Evolutionary conservation across 2,888 invertebrate species (phyloP).

Genomic region (Romanomermis culicivorax): DNA sequence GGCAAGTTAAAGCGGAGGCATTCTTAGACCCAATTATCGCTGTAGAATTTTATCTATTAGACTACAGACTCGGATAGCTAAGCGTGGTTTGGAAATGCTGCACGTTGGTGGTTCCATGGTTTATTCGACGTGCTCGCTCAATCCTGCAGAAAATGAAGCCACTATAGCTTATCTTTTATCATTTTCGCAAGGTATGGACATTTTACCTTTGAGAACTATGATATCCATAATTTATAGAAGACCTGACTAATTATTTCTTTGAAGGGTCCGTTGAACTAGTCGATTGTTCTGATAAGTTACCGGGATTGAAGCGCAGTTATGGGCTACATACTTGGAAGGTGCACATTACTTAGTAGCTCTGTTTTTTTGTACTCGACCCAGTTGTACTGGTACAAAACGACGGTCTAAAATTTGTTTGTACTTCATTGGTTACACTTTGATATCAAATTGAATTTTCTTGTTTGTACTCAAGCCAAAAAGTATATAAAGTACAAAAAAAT

Average conservation of each 20-base stretch:
- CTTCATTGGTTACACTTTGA: no score
- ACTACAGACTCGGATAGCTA: slow-evolving; percentile 41
- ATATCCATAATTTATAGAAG: background rate
- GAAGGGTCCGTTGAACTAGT: slow-evolving; percentile 46
- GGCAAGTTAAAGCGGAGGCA: slow-evolving; percentile 41
- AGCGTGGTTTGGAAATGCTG: slow-evolving; percentile 67
- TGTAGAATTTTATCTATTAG: slow-evolving; percentile 16
- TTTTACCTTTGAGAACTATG: no score
- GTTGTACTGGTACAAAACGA: no score
- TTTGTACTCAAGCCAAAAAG: no score
- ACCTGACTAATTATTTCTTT: slow-evolving; percentile 4
- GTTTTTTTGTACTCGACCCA: no score
- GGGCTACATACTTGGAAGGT: slow-evolving; percentile 60
- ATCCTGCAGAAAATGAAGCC: slow-evolving; percentile 89
- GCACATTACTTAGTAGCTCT: no score
- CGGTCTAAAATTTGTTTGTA: no score
- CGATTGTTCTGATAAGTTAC: slow-evolving; percentile 49
- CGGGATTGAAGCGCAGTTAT: slow-evolving; percentile 53
- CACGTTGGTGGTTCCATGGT: slow-evolving; percentile 66
- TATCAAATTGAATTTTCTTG: no score
- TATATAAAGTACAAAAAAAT: no score
- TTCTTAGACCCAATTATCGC: no score
- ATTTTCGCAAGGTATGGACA: slow-evolving; percentile 49
- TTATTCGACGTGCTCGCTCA: slow-evolving; percentile 93
- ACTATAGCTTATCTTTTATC: slow-evolving; percentile 59